phyloP scores from a whole-genome alignment of 2,113 vertebrate species.

The Fulmarus glacialis region DNA sequence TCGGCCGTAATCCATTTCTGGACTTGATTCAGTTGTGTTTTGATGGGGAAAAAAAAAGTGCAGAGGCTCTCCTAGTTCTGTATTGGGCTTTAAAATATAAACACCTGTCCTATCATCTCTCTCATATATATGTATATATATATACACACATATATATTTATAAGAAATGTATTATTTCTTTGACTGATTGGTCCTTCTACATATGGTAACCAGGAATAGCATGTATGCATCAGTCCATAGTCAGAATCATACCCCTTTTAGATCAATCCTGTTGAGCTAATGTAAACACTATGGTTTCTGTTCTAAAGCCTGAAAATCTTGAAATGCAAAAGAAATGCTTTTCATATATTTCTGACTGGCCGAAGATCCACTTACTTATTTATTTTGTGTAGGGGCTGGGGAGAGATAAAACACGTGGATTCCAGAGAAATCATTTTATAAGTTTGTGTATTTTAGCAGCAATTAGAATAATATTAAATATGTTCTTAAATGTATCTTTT shows the following conservation, averaged over 20 bases:
- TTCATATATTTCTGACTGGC: slow-evolving; percentile 62
- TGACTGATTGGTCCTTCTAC: slow-evolving; percentile 40
- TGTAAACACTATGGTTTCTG: slow-evolving; percentile 59
- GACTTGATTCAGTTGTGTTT: slow-evolving; percentile 29
- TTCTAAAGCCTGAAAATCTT: slow-evolving; percentile 71
- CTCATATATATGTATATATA: slow-evolving; percentile 37
- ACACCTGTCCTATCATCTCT: slow-evolving; percentile 39
- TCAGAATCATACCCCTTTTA: not conserved
- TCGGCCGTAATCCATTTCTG: slow-evolving; percentile 29
- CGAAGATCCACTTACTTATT: slow-evolving; percentile 28
- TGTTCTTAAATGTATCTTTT: slow-evolving; percentile 71
- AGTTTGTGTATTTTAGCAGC: slow-evolving; percentile 67
- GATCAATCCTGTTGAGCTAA: slow-evolving; percentile 13
- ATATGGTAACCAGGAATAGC: slow-evolving; percentile 48
- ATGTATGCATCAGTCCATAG: slow-evolving; percentile 47
- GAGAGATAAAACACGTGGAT: slow-evolving; percentile 36
- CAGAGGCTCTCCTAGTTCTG: slow-evolving; percentile 21
- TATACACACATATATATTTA: slow-evolving; percentile 48
- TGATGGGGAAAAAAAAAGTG: not conserved
- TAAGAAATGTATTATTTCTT: slow-evolving; percentile 66
- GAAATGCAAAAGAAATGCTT: slow-evolving; percentile 64
- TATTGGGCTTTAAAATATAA: slow-evolving; percentile 41
- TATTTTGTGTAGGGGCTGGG: slow-evolving; percentile 28
- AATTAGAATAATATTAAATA: slow-evolving; percentile 62
- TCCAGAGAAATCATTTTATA: slow-evolving; percentile 69